Conservation (phyloP, 2,113 vertebrate genomes). For the Megaceryle maxima region DNA sequence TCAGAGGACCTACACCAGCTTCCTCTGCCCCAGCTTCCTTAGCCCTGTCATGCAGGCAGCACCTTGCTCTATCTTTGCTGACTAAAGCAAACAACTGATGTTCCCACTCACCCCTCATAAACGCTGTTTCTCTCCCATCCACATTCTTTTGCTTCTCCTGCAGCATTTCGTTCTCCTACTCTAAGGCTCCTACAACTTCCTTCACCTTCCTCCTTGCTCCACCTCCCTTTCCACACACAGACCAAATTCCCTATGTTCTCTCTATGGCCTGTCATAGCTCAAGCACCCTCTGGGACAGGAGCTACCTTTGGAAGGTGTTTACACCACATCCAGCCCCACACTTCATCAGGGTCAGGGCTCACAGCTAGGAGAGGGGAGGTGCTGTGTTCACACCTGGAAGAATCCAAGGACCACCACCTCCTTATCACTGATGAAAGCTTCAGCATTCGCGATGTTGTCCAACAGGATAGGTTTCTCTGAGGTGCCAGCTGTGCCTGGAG, state of each 20-base stretch:
- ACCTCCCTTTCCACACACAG: background rate
- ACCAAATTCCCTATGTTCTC: background rate
- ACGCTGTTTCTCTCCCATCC: background rate
- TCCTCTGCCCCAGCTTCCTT: background rate
- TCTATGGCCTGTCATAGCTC: background rate
- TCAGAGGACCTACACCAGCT: background rate
- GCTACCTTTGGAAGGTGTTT: background rate
- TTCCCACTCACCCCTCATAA: background rate
- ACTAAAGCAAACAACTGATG: background rate
- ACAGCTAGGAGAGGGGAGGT: background rate
- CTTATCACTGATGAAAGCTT: slow-evolving; percentile 78
- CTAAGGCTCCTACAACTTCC: background rate
- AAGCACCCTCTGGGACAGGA: background rate
- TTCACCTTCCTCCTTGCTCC: background rate
- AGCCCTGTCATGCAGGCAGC: background rate
- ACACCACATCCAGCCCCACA: background rate
- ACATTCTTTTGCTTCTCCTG: background rate
- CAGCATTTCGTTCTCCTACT: background rate
- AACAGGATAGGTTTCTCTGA: slow-evolving; percentile 57
- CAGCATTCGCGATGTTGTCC: slow-evolving; percentile 48
- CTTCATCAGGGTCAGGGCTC: background rate
- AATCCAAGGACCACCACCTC: slow-evolving; percentile 90
- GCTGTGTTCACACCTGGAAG: slow-evolving; percentile 83
- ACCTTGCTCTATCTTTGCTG: background rate
- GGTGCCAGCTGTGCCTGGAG: slow-evolving; percentile 44